phyloP scores from a whole-genome alignment of 2,113 vertebrate genomes.

The Furnarius figulus region DNA sequence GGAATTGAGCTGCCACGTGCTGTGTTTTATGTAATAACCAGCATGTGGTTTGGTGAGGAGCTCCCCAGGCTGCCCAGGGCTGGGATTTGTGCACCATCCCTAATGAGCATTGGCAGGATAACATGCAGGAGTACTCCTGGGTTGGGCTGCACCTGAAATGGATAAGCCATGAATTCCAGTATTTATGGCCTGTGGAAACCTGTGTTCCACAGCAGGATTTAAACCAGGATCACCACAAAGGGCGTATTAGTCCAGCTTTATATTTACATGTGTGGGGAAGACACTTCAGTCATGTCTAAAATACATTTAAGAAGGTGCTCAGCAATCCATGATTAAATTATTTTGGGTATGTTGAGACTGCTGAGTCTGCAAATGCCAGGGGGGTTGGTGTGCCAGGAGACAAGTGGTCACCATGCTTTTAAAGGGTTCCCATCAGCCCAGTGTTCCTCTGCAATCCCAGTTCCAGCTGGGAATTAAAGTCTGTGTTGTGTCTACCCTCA shows the following conservation, averaged over 20 bases:
- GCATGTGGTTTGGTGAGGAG: background rate
- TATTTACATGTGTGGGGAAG: background rate
- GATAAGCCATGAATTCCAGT: background rate
- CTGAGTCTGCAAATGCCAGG: background rate
- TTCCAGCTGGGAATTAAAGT: background rate
- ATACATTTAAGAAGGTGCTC: background rate
- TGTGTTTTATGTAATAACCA: background rate
- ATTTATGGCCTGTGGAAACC: background rate
- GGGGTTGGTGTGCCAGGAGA: background rate
- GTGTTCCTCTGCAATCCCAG: background rate
- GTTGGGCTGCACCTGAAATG: background rate
- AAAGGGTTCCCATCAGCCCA: background rate
- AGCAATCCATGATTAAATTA: background rate
- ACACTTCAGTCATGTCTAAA: background rate
- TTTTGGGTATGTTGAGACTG: background rate
- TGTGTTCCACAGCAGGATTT: background rate
- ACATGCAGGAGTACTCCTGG: background rate
- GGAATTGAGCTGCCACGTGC: background rate
- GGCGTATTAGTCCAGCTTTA: background rate
- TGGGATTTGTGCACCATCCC: background rate
- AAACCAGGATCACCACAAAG: background rate
- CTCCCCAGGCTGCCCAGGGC: background rate
- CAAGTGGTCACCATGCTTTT: background rate
- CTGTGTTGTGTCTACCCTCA: background rate
- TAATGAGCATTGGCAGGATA: background rate